phyloP scores from a whole-genome alignment of 2,797 vertebrate species.

The Acridotheres tristis region DNA sequence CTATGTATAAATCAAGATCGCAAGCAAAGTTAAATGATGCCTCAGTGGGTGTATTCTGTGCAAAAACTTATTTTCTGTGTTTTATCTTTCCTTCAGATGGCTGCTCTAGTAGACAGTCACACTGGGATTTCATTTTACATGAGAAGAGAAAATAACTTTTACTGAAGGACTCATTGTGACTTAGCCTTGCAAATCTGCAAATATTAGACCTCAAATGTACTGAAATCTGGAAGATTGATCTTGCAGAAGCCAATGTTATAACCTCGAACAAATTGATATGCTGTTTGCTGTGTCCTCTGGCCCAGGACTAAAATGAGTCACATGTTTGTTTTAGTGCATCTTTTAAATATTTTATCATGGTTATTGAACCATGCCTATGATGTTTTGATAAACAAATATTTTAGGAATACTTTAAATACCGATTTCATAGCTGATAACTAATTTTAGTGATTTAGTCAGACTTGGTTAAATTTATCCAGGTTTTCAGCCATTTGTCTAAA shows the following conservation, averaged over 20 bases:
- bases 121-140: slow-evolving; percentile 16
- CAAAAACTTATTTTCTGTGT: neutral
- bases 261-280: neutral
- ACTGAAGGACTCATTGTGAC: neutral
- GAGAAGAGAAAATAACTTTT: slow-evolving; percentile 2
- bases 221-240: neutral
- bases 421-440: neutral
- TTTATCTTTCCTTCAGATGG: slow-evolving; percentile 15
- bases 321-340: neutral
- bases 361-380: neutral
- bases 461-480: neutral
- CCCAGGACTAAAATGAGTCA: neutral
- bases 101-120: neutral
- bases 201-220: neutral
- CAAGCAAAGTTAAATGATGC: neutral
- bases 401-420: neutral
- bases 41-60: neutral
- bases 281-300: neutral
- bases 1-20: neutral
- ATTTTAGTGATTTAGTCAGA: neutral
- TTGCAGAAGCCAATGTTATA: slow-evolving; percentile 4
- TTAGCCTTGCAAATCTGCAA: slow-evolving; percentile 23
- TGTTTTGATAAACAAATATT: neutral
- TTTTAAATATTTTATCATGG: neutral
- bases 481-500: neutral